Base-by-base conservation (phyloP, 2,113 vertebrate genomes). In the Smithornis capensis region DNA sequence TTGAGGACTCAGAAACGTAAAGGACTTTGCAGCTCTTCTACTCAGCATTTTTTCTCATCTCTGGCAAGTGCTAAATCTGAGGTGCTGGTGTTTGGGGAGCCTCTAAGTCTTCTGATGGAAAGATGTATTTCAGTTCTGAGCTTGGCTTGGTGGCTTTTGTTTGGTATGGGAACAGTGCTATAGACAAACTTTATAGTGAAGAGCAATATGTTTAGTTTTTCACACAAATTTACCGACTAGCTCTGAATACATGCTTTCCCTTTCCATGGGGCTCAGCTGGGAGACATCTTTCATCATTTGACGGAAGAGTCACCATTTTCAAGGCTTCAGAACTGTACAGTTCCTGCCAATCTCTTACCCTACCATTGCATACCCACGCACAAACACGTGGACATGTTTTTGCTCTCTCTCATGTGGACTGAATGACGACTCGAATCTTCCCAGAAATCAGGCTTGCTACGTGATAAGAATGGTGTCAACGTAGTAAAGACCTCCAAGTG, bases 361-460 rank as follows among this genome's bases (percentile, higher is more conserved):
- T 3, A 56, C 4, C 13, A 18, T 4, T 7, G 11, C 28, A 16
- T 12, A 28, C 45, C 13, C 14, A 19, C 40, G 15, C 23, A 33
- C 16, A 28, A 14, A 33, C 0, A 3, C 2, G 5, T 17, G 11
- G 8, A 24, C 0, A 0, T 45, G 2, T 25, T 68, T 55, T 86
- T 70, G 38, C 19, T 35, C 17, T 37, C 24, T 76, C 53, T 74
- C 7, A 18, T 35, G 40, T 35, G 44, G n/a, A 10, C 9, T 40
- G 52, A 70, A 53, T 21, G 27, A 50, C 17, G 14, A 16, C 28
- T 50, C 17, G 10, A 24, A 73, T n/a, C 12, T 86, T 60, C 14
- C 19, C 16, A 35, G 55, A 88, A 69, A 42, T 53, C 11, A 75
- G 37, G 29, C 8, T 85, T 81, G 21, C 28, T 40, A 0, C 45